A percentile compares a stretch with the other conserved stretches of the same genome.
phyloP scores from a whole-genome alignment of 1,140 invertebrate genomes.

The Drosophila kohkoa region DNA sequence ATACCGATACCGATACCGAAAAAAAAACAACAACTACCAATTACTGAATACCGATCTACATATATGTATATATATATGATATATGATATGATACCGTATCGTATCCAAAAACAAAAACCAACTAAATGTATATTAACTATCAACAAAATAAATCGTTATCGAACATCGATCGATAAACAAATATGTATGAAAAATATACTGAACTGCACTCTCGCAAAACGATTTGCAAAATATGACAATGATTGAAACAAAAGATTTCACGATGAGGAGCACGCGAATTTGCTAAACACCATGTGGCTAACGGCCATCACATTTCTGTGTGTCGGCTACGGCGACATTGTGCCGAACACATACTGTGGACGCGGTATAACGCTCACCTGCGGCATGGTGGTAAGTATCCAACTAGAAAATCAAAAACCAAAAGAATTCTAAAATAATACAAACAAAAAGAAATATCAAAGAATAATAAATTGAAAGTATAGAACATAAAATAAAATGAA shows the following conservation, averaged over 20 bases:
- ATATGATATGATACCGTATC: slow-evolving; percentile 54
- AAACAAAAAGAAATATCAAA: slow-evolving; percentile 22
- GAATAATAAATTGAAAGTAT: slow-evolving; percentile 32
- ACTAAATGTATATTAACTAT: slow-evolving; percentile 18
- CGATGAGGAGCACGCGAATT: slow-evolving; percentile 95
- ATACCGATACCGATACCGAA: slow-evolving; percentile 51
- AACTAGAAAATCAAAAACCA: slow-evolving; percentile 44
- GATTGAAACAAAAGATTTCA: slow-evolving; percentile 88
- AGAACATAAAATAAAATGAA: slow-evolving; percentile 42
- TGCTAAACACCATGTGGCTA: slow-evolving; percentile 97
- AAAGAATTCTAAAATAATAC: slow-evolving; percentile 14
- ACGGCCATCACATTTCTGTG: slow-evolving; percentile 95
- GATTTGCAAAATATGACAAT: slow-evolving; percentile 26
- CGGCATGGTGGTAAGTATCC: slow-evolving; percentile 95
- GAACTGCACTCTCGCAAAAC: slow-evolving; percentile 28
- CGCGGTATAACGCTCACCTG: slow-evolving; percentile 95
- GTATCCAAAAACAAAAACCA: slow-evolving; percentile 16
- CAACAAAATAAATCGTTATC: slow-evolving; percentile 18
- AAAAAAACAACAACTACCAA: slow-evolving; percentile 15
- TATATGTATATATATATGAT: slow-evolving; percentile 59
- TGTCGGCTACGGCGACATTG: slow-evolving; percentile 94
- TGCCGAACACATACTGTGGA: slow-evolving; percentile 97
- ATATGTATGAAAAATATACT: slow-evolving; percentile 19
- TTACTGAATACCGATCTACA: slow-evolving; percentile 36
- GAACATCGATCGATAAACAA: slow-evolving; percentile 1